Evolutionary conservation across 2,113 vertebrate species (phyloP).

Genomic region (Pyrgilauda ruficollis): DNA sequence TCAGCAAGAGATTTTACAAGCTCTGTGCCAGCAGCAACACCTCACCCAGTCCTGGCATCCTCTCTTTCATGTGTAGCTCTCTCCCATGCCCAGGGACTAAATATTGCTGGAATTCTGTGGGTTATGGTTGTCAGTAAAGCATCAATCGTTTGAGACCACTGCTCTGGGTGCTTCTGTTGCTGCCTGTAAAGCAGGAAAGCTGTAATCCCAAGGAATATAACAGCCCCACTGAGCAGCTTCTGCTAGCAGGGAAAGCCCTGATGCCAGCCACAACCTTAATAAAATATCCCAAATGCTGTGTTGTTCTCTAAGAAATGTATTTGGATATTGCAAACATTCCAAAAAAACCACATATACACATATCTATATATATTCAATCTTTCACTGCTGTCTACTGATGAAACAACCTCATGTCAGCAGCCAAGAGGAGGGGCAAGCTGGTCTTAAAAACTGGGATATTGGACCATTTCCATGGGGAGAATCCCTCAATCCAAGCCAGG

Average conservation of each 20-base stretch:
- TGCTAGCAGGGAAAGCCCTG: background rate
- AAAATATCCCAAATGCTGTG: background rate
- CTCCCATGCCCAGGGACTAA: background rate
- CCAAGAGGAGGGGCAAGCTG: background rate
- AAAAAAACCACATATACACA: no score
- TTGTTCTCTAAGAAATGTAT: background rate
- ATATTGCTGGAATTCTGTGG: background rate
- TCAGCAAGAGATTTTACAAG: background rate
- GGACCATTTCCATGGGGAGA: background rate
- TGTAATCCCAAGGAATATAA: background rate
- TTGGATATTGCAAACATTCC: background rate
- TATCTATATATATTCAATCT: background rate
- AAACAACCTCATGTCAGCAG: background rate
- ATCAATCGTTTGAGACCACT: background rate
- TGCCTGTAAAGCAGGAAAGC: background rate
- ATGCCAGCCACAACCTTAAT: background rate
- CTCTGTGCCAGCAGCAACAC: background rate
- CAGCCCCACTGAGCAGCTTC: background rate
- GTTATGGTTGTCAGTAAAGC: background rate
- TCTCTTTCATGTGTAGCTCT: background rate
- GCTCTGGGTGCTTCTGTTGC: background rate
- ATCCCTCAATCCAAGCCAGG: background rate
- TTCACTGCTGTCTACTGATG: background rate
- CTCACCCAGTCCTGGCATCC: background rate
- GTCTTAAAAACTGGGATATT: background rate